Evolutionary conservation across 2,888 invertebrate genomes (phyloP).

Genomic region (Tenthredo scrophulariae): DNA sequence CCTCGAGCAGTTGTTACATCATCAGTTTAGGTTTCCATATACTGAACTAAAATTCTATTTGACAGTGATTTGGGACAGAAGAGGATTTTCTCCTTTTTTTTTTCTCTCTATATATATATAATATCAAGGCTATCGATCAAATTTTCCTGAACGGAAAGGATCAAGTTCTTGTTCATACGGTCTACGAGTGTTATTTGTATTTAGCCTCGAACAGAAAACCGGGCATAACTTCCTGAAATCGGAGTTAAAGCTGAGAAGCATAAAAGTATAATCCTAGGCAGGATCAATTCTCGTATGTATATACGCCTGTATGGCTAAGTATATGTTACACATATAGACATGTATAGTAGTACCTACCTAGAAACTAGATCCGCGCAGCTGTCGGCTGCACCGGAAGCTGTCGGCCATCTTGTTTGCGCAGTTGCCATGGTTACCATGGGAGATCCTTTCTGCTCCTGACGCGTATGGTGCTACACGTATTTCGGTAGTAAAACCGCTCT

Average conservation of each 20-base stretch:
- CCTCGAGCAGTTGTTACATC: background rate
- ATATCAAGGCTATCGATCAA: slow-evolving; percentile 36
- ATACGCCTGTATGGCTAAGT: background rate
- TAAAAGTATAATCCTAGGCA: slow-evolving; percentile 50
- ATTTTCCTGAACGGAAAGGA: slow-evolving; percentile 5
- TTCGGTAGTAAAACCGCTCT: slow-evolving; percentile 63
- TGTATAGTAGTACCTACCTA: slow-evolving; percentile 56
- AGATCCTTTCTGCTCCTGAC: slow-evolving; percentile 70
- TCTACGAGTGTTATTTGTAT: slow-evolving; percentile 40
- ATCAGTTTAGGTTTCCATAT: background rate
- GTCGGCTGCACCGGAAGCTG: slow-evolving; percentile 72
- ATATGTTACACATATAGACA: slow-evolving; percentile 8
- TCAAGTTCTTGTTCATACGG: slow-evolving; percentile 4
- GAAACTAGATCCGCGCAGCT: slow-evolving; percentile 63
- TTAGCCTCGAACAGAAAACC: slow-evolving; percentile 36
- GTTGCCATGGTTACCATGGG: slow-evolving; percentile 76
- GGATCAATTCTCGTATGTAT: slow-evolving; percentile 43
- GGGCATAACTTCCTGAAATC: slow-evolving; percentile 51
- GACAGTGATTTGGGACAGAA: slow-evolving; percentile 7
- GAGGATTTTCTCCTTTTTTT: background rate
- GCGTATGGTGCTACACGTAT: slow-evolving; percentile 59
- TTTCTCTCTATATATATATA: background rate
- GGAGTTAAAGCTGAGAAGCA: slow-evolving; percentile 48
- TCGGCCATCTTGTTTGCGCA: slow-evolving; percentile 78
- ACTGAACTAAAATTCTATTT: background rate